Evolutionary conservation across 2,888 invertebrate species (phyloP).

Genomic region (Pandemis heparana): DNA sequence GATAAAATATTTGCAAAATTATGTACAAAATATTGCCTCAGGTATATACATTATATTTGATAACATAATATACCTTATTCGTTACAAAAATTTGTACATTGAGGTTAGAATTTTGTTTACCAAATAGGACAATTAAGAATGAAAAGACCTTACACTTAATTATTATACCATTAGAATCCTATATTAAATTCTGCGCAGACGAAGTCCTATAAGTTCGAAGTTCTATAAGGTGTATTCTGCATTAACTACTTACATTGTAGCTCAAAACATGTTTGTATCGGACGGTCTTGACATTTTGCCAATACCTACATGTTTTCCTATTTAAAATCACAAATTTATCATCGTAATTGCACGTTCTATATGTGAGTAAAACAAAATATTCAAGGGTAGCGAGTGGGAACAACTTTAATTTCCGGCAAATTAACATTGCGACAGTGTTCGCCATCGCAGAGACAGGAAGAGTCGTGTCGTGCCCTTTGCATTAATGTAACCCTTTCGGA

Average conservation of each 20-base stretch:
- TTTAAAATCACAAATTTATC: slow-evolving; percentile 18
- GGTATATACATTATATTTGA: no score
- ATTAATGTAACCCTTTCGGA: slow-evolving; percentile 64
- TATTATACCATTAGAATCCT: no score
- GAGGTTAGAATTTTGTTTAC: no score
- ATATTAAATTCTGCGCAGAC: no score
- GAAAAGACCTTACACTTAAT: no score
- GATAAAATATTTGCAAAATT: no score
- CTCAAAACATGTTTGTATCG: background rate
- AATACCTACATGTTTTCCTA: background rate
- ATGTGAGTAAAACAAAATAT: slow-evolving; percentile 61
- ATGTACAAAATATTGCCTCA: no score
- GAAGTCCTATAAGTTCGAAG: no score
- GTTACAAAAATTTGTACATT: no score
- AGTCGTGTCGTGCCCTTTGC: slow-evolving; percentile 65
- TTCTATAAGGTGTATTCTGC: background rate
- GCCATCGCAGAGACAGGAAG: slow-evolving; percentile 68
- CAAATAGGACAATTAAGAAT: no score
- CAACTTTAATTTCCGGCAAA: slow-evolving; percentile 85
- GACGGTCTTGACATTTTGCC: slow-evolving; percentile 1
- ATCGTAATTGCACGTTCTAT: slow-evolving; percentile 18
- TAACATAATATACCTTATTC: no score
- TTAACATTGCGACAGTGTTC: slow-evolving; percentile 77
- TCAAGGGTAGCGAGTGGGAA: slow-evolving; percentile 79
- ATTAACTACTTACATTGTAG: background rate